Base-by-base conservation (phyloP, 2,888 invertebrate species). In the Ophioninae sp. region DNA sequence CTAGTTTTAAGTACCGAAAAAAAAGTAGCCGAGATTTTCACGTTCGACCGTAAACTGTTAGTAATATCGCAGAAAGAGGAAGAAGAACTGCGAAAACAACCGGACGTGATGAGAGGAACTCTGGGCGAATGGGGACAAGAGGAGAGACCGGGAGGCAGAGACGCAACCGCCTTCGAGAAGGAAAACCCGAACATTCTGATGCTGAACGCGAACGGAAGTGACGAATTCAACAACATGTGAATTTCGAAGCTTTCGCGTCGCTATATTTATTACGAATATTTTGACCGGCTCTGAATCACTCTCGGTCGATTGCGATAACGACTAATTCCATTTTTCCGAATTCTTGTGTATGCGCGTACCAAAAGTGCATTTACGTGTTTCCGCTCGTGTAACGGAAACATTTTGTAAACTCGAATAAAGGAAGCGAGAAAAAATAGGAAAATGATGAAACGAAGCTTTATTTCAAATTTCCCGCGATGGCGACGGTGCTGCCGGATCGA, bases 171-270 rank as follows among this genome's bases (percentile, higher is more conserved):
- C 85, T 96, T 96, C 90, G 96, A 96, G 93, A 95, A 95, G 90
- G 96, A 96, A 91, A 96, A 96, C 93, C 96, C 96, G 37, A 96
- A 96, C 93, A 96, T 96, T 88, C 94, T 96, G 59, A 93, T 96
- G 94, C 92, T 96, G 68, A 92, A 92, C 75, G 92, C 92, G 51
- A 96, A 96, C 92, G 95, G 95, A 86, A 96, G 95, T 85, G 96
- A 96, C 41, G 95, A 95, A 93, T 96, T 96, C 92, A 94, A 96
- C 92, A 96, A 96, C 91, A 96, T 96, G 96, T 96, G 91, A 94
- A 91, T 84, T 39, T 9, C 17, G 44, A 30, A 3, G 30, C 30
- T 30, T 30, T 30, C 30, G 30, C 30, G 30, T 30, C 30, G 30
- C 30, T 1, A 30, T 30, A 30, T 30, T 30, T 30, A 30, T 30